Evolutionary conservation across 2,888 invertebrate species (phyloP).

Genomic region (Clistopyga incitator): DNA sequence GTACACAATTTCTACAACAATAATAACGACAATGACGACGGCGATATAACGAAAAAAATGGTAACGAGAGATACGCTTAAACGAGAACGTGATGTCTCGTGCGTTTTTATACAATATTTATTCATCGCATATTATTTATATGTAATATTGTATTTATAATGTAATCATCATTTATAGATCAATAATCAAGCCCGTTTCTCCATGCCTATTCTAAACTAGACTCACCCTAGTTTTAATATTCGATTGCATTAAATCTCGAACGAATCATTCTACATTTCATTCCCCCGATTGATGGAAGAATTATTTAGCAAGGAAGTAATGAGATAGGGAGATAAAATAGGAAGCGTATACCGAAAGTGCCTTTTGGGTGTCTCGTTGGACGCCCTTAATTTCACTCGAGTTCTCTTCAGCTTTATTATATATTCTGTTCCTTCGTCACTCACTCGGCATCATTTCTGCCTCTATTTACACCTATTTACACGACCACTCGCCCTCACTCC

Average conservation of each 20-base stretch:
- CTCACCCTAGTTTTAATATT: constrained; percentile 21
- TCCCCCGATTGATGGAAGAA: constrained; percentile 35
- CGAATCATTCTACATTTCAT: constrained; percentile 7
- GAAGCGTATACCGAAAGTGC: constrained; percentile 61
- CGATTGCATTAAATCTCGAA: constrained; percentile 1
- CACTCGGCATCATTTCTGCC: constrained; percentile 40
- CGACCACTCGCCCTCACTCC: constrained; percentile 54
- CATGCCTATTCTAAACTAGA: constrained; percentile 27
- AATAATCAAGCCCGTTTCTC: constrained; percentile 38
- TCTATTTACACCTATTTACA: constrained; percentile 78
- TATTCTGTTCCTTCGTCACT: constrained; percentile 38
- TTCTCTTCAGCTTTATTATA: constrained; percentile 42
- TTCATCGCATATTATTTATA: constrained; percentile 38
- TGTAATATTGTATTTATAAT: constrained; percentile 35
- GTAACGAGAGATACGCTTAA: constrained; percentile 21
- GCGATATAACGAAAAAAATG: constrained; percentile 37
- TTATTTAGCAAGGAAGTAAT: constrained; percentile 35
- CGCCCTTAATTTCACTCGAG: constrained; percentile 33
- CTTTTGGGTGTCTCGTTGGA: constrained; percentile 16
- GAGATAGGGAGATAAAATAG: constrained; percentile 53
- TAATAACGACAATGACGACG: constrained; percentile 51
- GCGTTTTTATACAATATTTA: constrained; percentile 43
- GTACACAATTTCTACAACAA: constrained; percentile 49
- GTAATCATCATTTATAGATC: constrained; percentile 29
- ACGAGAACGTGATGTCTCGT: constrained; percentile 15